Conservation (phyloP, 2,797 vertebrate genomes). For the Phoeniculus purpureus region DNA sequence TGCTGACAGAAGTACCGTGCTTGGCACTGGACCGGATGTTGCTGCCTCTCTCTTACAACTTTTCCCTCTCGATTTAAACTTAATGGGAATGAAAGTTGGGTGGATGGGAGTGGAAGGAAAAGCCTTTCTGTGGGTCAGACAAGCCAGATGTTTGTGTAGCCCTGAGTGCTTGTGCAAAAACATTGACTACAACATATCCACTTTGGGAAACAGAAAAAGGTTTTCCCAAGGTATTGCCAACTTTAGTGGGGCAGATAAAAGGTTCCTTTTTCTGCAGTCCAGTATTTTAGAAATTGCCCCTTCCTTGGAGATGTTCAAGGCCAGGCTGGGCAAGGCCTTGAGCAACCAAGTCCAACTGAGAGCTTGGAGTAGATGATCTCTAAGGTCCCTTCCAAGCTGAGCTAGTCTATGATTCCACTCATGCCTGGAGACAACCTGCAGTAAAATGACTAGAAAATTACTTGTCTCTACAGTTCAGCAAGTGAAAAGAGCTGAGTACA, state of each 20-base stretch:
- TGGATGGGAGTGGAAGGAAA: background rate
- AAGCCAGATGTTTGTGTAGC: background rate
- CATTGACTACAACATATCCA: rapidly evolving
- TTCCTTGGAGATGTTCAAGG: too few species aligned
- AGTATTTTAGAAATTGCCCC: background rate
- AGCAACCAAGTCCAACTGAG: too few species aligned
- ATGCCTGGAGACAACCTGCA: background rate
- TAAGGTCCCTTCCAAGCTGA: too few species aligned
- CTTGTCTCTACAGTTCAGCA: background rate
- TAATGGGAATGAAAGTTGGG: background rate
- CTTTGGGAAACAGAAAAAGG: background rate
- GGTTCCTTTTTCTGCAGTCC: background rate
- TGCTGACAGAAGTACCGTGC: background rate
- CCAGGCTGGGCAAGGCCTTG: too few species aligned
- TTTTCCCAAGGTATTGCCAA: background rate
- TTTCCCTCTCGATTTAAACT: background rate
- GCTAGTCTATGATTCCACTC: background rate
- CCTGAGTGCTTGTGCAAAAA: rapidly evolving
- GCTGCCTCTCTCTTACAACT: background rate
- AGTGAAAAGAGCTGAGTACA: background rate
- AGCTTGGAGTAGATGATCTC: too few species aligned
- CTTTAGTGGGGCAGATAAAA: background rate
- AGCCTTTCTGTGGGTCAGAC: rapidly evolving
- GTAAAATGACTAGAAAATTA: background rate
- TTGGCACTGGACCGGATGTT: background rate